Conservation (phyloP, 2,113 vertebrate genomes). For the Podarcis raffonei region DNA sequence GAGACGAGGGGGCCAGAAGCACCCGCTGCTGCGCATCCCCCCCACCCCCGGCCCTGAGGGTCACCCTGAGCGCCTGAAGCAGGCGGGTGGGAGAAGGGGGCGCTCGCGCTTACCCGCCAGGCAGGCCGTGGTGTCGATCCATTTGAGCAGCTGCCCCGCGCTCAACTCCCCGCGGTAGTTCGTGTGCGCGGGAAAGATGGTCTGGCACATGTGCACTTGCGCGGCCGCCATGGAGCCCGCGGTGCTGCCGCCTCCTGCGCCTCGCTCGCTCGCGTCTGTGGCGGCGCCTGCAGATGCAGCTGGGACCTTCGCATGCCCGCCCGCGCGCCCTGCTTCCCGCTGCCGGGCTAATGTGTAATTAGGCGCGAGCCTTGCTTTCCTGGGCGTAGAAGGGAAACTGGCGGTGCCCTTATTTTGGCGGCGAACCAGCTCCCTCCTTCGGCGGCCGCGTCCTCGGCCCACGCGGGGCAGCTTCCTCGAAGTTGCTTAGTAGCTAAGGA, state of each 20-base stretch:
- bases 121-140: constrained; percentile 80
- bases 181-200: constrained; percentile 72
- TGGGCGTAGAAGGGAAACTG: constrained; percentile 7
- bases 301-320: neutral
- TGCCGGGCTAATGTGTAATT: neutral
- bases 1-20: neutral
- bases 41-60: too few species aligned
- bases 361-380: neutral
- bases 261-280: neutral
- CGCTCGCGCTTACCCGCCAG: constrained; percentile 72
- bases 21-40: neutral
- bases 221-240: constrained; percentile 11
- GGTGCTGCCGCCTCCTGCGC: fast-evolving
- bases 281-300: neutral
- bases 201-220: constrained; percentile 74
- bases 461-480: neutral
- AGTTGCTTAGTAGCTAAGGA: neutral
- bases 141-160: constrained; percentile 77
- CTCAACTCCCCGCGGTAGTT: constrained; percentile 72
- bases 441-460: neutral
- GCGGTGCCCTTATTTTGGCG: neutral
- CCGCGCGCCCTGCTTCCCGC: fast-evolving
- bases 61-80: neutral
- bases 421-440: neutral
- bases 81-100: neutral